These are phyloP conservation scores for Nasonia oneida DNA, from an alignment of 2,888 invertebrate species.

Conservation along the genomic window DNA sequence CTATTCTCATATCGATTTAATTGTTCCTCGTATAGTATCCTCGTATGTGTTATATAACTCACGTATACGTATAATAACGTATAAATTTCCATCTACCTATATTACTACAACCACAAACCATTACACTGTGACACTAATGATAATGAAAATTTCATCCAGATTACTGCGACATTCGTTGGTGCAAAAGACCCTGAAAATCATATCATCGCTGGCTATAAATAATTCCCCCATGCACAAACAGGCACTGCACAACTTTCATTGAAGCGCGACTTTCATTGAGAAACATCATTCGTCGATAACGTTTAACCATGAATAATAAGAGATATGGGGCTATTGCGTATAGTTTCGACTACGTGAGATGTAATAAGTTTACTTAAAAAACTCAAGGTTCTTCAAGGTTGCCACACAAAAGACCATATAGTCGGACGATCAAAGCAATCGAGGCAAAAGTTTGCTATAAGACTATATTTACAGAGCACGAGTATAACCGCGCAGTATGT, in stretches of 20 bases:
- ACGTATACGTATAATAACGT: too few relatives aligned
- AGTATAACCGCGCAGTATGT: too few relatives aligned
- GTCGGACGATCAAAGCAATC: too few relatives aligned
- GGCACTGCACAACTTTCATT: slow-evolving; percentile 2
- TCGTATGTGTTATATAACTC: too few relatives aligned
- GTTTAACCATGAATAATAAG: not conserved
- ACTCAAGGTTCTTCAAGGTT: too few relatives aligned
- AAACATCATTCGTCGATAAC: not conserved
- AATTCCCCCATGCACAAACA: not conserved
- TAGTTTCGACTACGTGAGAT: not conserved
- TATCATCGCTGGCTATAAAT: not conserved
- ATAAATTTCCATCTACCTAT: too few relatives aligned
- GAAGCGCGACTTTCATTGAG: slow-evolving; percentile 24
- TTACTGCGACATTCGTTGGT: not conserved
- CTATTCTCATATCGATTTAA: not conserved
- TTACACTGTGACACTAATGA: not conserved
- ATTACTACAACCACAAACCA: too few relatives aligned
- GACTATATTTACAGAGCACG: too few relatives aligned
- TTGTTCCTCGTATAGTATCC: too few relatives aligned
- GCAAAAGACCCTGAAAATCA: not conserved
- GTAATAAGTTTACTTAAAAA: too few relatives aligned
- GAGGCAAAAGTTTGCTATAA: too few relatives aligned
- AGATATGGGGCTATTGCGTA: not conserved
- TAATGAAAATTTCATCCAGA: not conserved
- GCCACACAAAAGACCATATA: too few relatives aligned